phyloP scores from a whole-genome alignment of 2,113 vertebrate species.

The Lonchura striata region DNA sequence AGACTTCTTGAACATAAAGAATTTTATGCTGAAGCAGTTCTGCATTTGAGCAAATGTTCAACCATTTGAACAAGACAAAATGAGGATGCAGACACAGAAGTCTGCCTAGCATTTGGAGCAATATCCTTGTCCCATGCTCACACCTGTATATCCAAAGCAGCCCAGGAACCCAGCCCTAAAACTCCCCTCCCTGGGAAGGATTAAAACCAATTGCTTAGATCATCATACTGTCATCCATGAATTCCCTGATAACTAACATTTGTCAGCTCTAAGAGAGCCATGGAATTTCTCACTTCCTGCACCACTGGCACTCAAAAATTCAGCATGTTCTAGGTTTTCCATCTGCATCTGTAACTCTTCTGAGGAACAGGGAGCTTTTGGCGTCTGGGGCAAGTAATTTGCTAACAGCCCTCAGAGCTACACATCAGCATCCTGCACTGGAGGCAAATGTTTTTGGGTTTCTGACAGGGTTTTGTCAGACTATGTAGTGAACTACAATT shows the following conservation, averaged over 20 bases:
- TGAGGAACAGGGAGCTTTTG: background rate
- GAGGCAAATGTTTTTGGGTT: background rate
- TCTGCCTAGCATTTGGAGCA: background rate
- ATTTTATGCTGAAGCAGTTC: background rate
- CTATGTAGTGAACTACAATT: background rate
- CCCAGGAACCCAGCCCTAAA: background rate
- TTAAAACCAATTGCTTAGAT: background rate
- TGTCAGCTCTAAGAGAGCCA: background rate
- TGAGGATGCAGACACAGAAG: background rate
- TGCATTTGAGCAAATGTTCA: background rate
- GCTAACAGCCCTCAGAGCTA: background rate
- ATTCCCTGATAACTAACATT: background rate
- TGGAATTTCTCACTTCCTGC: background rate
- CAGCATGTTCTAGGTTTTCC: background rate
- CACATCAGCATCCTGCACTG: background rate
- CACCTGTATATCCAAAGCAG: background rate
- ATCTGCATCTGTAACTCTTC: background rate
- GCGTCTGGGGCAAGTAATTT: background rate
- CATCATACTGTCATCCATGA: background rate
- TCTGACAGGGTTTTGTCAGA: no score
- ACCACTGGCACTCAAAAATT: background rate
- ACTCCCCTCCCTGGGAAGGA: background rate
- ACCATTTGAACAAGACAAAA: background rate
- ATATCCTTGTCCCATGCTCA: background rate
- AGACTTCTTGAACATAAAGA: background rate